These are phyloP conservation scores for Autographa pulchrina DNA, from an alignment of 2,888 invertebrate genomes.

Conservation along the genomic window DNA sequence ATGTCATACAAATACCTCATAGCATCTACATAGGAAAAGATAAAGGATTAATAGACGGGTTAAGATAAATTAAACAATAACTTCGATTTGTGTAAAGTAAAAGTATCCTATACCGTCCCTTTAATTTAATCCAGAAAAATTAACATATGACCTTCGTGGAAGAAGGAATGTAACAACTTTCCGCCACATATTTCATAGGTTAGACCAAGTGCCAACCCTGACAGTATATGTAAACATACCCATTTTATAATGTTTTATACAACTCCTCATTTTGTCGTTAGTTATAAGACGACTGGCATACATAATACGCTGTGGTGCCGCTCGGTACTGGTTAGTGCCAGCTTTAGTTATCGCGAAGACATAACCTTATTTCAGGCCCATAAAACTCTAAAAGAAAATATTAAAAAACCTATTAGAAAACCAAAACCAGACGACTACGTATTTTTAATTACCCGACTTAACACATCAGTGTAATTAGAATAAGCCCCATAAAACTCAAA, in stretches of 20 bases:
- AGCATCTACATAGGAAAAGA: too few relatives aligned
- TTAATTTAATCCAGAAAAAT: too few relatives aligned
- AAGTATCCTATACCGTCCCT: too few relatives aligned
- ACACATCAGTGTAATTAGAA: neutral
- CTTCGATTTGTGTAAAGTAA: too few relatives aligned
- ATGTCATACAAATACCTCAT: too few relatives aligned
- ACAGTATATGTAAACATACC: neutral
- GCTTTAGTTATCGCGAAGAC: too few relatives aligned
- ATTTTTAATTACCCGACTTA: neutral
- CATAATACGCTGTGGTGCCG: neutral
- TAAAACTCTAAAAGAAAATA: neutral
- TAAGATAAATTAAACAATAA: too few relatives aligned
- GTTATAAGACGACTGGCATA: neutral
- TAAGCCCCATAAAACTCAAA: neutral
- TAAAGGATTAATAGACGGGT: too few relatives aligned
- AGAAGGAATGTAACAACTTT: neutral
- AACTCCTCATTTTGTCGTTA: conserved; percentile 1
- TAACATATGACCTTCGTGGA: too few relatives aligned
- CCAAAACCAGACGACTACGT: neutral
- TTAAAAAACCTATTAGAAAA: too few relatives aligned
- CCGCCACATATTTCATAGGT: neutral
- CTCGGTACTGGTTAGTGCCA: neutral
- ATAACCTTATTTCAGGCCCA: neutral
- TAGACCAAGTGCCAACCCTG: neutral
- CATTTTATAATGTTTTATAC: neutral